Base-by-base conservation (phyloP, 2,888 invertebrate species). In the Nowickia ferox region DNA sequence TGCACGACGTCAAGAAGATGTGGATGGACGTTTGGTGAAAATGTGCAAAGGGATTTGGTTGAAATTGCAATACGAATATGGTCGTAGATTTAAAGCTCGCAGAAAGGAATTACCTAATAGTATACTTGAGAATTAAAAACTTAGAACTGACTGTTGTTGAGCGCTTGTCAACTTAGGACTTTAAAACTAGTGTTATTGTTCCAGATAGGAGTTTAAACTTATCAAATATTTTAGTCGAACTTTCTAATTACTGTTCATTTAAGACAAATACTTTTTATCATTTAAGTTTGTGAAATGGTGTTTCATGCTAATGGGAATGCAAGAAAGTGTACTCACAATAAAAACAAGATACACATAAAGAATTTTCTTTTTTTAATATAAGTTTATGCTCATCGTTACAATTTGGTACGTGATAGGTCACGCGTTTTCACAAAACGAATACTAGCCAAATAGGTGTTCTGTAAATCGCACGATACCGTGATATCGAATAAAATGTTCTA, bases 31-130 rank as follows among this genome's bases (percentile, higher is more conserved):
- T 68, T 93, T 97, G 66, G 93, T 95, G 66, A 95, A 95, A 87
- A 98, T 98, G 97, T 97, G 97, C 90, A 94, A 95, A 87, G 98
- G 98, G 57, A 96, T 98, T 81, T 97, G 97, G 97, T 94, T 96
- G 0, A 97, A 97, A 89, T 93, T 97, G 44, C 95, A 95, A 88
- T 93, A 92, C 30, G 92, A 92, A 88, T 92, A 92, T 71, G 83
- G 87, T 1, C 84, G 89, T 57, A 88, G 89, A 42, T 19, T 76
- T 11, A 69, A 69, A 13, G 30, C 22, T 13, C 38, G 63, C 13
- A 75, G 71, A 55, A 75, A 38, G n/a, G 22, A 55, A 68, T 53
- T 4, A 9, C 22, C 9, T n/a, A 69, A 9, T 63, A 13, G 11
- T 61, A 46, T 8, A 13, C 30, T 13, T 42, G 66, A 61, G n/a